A percentile compares a stretch with the other conserved stretches of the same genome.
These are phyloP conservation scores for Asobara japonica DNA, from an alignment of 1,140 invertebrate genomes.

Conservation along the genomic window DNA sequence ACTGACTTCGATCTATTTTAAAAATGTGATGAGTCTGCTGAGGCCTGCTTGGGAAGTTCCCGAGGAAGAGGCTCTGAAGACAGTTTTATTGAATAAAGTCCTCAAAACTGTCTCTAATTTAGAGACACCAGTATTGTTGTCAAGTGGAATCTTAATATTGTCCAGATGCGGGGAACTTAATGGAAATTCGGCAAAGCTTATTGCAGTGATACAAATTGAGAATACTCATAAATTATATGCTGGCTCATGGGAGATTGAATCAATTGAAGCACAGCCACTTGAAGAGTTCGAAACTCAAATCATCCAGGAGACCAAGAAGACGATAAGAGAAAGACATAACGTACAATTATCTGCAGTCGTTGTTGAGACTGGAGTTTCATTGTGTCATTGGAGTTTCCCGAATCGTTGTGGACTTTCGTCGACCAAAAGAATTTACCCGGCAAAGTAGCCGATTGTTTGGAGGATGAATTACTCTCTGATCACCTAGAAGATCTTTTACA, in stretches of 20 bases:
- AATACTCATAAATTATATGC: slow-evolving; percentile 4
- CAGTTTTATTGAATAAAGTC: no score
- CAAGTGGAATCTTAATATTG: no score
- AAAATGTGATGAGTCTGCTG: no score
- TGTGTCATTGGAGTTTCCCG: not conserved
- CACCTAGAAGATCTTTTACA: not conserved
- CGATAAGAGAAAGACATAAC: not conserved
- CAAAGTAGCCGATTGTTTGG: not conserved
- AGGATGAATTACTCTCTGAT: not conserved
- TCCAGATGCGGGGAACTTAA: no score
- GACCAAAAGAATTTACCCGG: not conserved
- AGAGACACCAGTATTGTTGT: no score
- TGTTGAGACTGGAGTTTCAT: not conserved
- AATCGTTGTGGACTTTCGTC: not conserved
- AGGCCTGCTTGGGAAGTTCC: no score
- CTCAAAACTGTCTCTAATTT: no score
- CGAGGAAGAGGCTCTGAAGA: no score
- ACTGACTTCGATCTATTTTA: no score
- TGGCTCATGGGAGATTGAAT: not conserved
- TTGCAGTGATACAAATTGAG: no score
- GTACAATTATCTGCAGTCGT: not conserved
- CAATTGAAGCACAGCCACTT: not conserved
- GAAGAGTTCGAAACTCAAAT: not conserved
- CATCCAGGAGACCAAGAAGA: not conserved
- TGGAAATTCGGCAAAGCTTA: no score